These are phyloP conservation scores for Orchesellides sinensis DNA, from an alignment of 2,888 invertebrate genomes.

Conservation along the genomic window DNA sequence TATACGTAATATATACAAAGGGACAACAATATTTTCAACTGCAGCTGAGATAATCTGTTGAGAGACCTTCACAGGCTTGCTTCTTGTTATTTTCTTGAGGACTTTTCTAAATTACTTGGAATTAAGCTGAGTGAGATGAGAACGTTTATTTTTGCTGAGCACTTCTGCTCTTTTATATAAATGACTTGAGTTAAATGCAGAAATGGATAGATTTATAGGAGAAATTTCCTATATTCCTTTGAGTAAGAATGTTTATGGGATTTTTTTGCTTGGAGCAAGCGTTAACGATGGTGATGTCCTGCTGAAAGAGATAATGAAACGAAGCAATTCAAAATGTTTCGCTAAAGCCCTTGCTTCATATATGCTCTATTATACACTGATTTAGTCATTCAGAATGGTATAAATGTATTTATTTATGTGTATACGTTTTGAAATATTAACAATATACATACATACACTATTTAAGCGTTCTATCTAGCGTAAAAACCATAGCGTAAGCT, in stretches of 20 bases:
- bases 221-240: background rate
- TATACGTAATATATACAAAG: too few species aligned
- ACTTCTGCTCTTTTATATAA: too few species aligned
- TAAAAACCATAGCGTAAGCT: too few species aligned
- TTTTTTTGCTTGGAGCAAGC: background rate
- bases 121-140: conserved; percentile 1
- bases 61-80: too few species aligned
- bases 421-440: background rate
- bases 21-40: too few species aligned
- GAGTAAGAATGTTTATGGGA: background rate
- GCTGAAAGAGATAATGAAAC: conserved; percentile 43
- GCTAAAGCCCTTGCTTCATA: background rate
- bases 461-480: background rate
- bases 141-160: too few species aligned
- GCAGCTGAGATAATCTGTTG: too few species aligned
- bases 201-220: background rate
- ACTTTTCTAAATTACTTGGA: conserved; percentile 32
- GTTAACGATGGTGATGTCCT: conserved; percentile 46
- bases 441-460: conserved; percentile 1
- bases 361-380: conserved; percentile 17
- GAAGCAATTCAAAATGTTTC: background rate
- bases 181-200: background rate
- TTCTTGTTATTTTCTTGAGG: too few species aligned
- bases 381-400: conserved; percentile 42
- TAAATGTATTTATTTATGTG: conserved; percentile 7